Evolutionary conservation across 92 coral and sea anemone genomes (phyloP).

Genomic region (Siderastrea radians): DNA sequence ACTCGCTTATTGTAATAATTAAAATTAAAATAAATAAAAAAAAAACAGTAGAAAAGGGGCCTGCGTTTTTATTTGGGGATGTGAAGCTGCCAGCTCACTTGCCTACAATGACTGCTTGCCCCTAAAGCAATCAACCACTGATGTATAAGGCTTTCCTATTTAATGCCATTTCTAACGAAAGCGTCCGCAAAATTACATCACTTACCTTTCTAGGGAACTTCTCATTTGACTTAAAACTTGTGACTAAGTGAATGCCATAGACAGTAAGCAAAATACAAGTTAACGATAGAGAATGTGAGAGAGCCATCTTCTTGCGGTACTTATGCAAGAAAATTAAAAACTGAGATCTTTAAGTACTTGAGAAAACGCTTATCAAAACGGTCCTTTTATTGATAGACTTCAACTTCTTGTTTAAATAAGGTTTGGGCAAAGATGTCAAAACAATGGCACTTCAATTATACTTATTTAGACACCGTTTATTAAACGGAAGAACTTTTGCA

Average conservation of each 20-base stretch:
- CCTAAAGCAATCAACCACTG: not conserved
- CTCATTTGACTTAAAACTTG: not conserved
- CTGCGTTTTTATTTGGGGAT: no score
- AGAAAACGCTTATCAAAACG: slow-evolving; percentile 35
- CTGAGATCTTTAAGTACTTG: slow-evolving; percentile 35
- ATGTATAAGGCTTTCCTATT: not conserved
- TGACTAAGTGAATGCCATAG: not conserved
- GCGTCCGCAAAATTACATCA: not conserved
- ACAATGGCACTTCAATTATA: slow-evolving; percentile 12
- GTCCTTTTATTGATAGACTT: slow-evolving; percentile 16
- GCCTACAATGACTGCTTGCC: no score
- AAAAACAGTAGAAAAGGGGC: no score
- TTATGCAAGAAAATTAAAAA: slow-evolving; percentile 2
- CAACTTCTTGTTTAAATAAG: slow-evolving; percentile 3
- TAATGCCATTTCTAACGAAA: not conserved
- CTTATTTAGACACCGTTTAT: slow-evolving; percentile 16
- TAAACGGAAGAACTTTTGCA: slow-evolving; percentile 24
- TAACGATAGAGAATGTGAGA: not conserved
- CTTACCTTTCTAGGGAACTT: not conserved
- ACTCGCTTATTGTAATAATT: no score
- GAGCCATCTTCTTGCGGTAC: slow-evolving; percentile 17
- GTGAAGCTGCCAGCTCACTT: no score
- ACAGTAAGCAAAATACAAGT: slow-evolving; percentile 1
- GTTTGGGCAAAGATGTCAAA: slow-evolving; percentile 19
- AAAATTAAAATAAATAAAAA: no score